phyloP scores from a whole-genome alignment of 2,888 invertebrate species.

The Mystacides longicornis region DNA sequence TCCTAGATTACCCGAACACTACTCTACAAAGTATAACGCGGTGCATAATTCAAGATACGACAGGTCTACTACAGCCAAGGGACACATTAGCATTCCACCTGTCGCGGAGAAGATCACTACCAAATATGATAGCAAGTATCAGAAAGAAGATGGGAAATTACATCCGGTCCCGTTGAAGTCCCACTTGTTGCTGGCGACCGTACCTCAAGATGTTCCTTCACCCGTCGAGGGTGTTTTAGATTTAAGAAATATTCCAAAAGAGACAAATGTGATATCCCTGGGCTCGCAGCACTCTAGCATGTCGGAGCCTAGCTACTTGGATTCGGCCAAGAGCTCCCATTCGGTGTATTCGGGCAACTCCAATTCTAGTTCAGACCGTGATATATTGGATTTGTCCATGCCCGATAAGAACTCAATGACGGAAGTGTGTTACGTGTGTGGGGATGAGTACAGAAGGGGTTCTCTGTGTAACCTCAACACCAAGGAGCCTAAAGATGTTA shows the following conservation, averaged over 20 bases:
- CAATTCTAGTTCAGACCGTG: constrained; percentile 60
- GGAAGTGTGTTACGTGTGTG: constrained; percentile 86
- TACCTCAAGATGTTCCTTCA: constrained; percentile 10
- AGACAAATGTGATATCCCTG: constrained; percentile 46
- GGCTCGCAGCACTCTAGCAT: constrained; percentile 47
- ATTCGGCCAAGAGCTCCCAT: constrained; percentile 42
- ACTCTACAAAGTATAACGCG: constrained; percentile 20
- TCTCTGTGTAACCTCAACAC: constrained; percentile 65
- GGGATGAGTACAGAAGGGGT: constrained; percentile 78
- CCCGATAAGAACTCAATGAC: constrained; percentile 87
- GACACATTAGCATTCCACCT: constrained; percentile 22
- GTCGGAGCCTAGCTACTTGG: constrained; percentile 45
- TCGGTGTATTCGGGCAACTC: constrained; percentile 49
- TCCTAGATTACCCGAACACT: constrained; percentile 9
- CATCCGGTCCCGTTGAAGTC: constrained; percentile 23
- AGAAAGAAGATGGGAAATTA: constrained; percentile 17
- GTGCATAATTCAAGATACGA: constrained; percentile 23
- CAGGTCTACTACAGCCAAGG: constrained; percentile 15
- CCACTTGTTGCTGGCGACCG: constrained; percentile 18
- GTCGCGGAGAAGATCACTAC: constrained; percentile 17
- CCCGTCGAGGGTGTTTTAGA: constrained; percentile 26
- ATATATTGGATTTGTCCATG: constrained; percentile 84
- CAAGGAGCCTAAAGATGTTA: constrained; percentile 48
- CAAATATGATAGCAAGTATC: constrained; percentile 18
- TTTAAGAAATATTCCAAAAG: constrained; percentile 32